Base-by-base conservation (phyloP, 2,113 vertebrate species). In the Pterocles orientalis region DNA sequence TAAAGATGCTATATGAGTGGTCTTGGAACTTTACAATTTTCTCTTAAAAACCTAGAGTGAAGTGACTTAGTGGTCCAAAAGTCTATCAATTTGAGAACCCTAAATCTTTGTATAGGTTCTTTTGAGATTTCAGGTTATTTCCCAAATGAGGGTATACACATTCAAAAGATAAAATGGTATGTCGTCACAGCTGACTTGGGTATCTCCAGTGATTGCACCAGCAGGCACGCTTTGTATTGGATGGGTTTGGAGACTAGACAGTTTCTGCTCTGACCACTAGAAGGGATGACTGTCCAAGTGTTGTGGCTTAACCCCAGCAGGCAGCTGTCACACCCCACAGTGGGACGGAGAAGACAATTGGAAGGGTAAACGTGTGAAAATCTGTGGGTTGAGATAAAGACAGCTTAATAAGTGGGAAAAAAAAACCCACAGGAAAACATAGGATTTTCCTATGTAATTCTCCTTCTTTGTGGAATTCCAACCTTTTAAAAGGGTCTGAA, bases 21-120 rank as follows among this genome's bases (percentile, higher is more conserved):
- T 39, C 41, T 87, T 85, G 81, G 88, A 95, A 73, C 18, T 65
- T 83, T 20, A 80, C 45, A 13, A 20, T 47, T 86, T 95, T 89
- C 64, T 70, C 56, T 84, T 82, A 45, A 81, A 95, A 86, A 19
- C 18, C 18, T 78, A 4, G 18, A 56, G 18, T 20, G 26, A 64
- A 61, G 29, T 64, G 64, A 84, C 72, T 86, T 73, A 77, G n/a
- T 62, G 47, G 6, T 29, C 28, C 41, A 58, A 54, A 61, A 81
- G n/a, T 86, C 73, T 81, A 18, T n/a, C 60, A 41, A 21, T 71
- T 92, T 0, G 0, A 86, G 51, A 84, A 85, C 14, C 18, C 31
- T 73, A 34, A 47, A 70, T 66, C 45, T 78, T 64, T 1, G 0
- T 43, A 4, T 15, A 26, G 26, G 24, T 83, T 60, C 39, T 77